Evolutionary conservation across 2,888 invertebrate genomes (phyloP).

Genomic region (Melinopterus prodromus): DNA sequence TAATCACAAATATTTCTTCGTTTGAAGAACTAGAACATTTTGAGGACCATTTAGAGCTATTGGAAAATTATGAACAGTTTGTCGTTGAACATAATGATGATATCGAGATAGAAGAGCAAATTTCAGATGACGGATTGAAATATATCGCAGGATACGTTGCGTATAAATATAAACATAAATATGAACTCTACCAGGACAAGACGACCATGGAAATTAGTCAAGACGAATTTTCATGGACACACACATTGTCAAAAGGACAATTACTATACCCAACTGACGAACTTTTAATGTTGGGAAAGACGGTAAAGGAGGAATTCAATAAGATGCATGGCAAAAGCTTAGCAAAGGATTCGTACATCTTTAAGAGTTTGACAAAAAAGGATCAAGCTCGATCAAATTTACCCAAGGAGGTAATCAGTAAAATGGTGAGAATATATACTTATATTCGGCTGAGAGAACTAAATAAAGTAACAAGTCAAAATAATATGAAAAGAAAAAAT

Average conservation of each 20-base stretch:
- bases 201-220: neutral
- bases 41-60: neutral
- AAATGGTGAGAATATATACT: too few species aligned
- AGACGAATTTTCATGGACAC: slow-evolving; percentile 10
- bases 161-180: neutral
- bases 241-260: slow-evolving; percentile 9
- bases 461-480: too few species aligned
- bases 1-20: neutral
- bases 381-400: too few species aligned
- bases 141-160: slow-evolving; percentile 12
- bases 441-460: too few species aligned
- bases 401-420: too few species aligned
- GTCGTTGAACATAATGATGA: neutral
- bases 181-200: neutral
- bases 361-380: neutral
- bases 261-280: slow-evolving; percentile 14
- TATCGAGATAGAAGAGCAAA: neutral
- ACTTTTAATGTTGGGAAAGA: neutral
- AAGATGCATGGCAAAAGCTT: neutral
- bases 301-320: neutral
- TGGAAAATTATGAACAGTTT: slow-evolving; percentile 6
- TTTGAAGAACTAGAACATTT: neutral
- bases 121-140: neutral
- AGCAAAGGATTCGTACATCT: neutral
- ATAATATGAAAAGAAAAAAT: too few species aligned